Evolutionary conservation across 2,888 invertebrate species (phyloP).

Genomic region (Chloromyia formosa): DNA sequence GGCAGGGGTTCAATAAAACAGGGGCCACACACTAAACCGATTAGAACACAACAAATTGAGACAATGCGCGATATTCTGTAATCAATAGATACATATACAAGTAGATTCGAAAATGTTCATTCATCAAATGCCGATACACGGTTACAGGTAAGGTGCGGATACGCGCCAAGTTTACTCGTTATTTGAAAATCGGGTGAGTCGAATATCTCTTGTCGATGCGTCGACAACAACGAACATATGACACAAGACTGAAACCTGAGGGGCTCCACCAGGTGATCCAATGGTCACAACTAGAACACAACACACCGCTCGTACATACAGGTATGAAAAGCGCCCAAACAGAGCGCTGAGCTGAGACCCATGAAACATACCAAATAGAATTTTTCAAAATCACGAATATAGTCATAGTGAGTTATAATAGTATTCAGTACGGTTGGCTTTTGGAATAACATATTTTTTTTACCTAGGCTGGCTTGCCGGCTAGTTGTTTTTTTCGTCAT

Average conservation of each 20-base stretch:
- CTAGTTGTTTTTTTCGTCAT: neutral
- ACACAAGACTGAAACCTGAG: constrained; percentile 37
- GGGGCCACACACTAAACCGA: neutral
- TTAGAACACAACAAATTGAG: neutral
- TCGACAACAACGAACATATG: constrained; percentile 39
- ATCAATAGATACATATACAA: no score
- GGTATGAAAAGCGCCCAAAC: neutral
- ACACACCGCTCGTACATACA: neutral
- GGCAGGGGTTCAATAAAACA: neutral
- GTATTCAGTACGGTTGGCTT: constrained; percentile 18
- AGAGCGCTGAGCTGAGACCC: neutral
- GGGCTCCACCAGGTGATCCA: constrained; percentile 39
- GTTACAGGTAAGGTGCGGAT: neutral
- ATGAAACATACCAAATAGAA: constrained; percentile 11
- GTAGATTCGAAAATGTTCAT: no score
- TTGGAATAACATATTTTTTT: neutral
- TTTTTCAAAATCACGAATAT: constrained; percentile 28
- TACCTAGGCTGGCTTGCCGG: neutral
- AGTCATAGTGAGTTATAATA: constrained; percentile 20
- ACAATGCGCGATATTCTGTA: no score
- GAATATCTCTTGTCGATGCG: neutral
- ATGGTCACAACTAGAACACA: neutral
- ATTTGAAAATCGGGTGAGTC: neutral
- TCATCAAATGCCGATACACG: neutral
- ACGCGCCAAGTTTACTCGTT: constrained; percentile 12